Percentiles rank a stretch among this genome's conserved stretches.
These are phyloP conservation scores for Linnaemya tessellans DNA, from an alignment of 2,888 invertebrate genomes.

Conservation along the genomic window DNA sequence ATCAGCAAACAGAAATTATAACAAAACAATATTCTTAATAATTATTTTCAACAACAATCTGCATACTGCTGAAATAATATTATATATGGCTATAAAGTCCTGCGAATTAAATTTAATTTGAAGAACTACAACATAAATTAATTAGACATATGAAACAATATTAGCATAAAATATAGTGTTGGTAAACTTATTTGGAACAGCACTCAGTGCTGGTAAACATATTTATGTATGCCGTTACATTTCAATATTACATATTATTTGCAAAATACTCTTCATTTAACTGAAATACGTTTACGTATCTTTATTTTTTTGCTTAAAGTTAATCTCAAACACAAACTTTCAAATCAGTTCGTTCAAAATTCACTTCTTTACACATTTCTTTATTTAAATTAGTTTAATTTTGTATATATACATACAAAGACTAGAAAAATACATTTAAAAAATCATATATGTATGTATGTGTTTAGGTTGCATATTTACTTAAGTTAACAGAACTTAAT, in stretches of 20 bases:
- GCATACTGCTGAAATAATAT: no score
- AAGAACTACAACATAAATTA: no score
- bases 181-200: background rate
- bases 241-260: background rate
- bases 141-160: no score
- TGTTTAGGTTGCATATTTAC: background rate
- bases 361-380: constrained; percentile 50
- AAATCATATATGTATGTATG: constrained; percentile 16
- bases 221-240: background rate
- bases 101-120: no score
- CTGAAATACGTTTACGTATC: background rate
- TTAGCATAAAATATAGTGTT: background rate
- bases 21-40: no score
- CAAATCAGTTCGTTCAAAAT: background rate
- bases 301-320: no score
- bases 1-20: no score
- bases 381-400: constrained; percentile 53
- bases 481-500: constrained; percentile 32
- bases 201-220: background rate
- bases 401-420: constrained; percentile 60
- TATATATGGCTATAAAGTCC: no score
- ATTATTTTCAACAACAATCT: no score
- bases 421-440: constrained; percentile 67
- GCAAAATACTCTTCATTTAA: background rate
- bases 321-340: background rate